Percentiles rank a stretch among this genome's conserved stretches.
These are phyloP conservation scores for Lophotis ruficrista DNA, from an alignment of 2,113 vertebrate species.

Conservation along the genomic window DNA sequence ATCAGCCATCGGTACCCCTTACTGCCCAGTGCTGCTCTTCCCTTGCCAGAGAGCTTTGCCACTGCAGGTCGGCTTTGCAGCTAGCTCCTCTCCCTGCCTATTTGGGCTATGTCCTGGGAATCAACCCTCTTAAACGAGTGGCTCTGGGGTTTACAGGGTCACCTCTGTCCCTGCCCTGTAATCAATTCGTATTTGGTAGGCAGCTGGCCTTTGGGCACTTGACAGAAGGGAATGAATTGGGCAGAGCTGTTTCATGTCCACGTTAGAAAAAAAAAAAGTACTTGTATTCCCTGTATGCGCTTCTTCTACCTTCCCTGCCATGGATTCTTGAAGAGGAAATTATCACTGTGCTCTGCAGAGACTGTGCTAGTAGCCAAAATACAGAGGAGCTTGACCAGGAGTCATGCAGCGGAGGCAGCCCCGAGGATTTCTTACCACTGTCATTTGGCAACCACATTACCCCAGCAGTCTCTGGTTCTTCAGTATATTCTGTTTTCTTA, in stretches of 20 bases:
- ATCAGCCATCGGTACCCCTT: neutral
- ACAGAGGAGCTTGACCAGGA: neutral
- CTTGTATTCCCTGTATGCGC: neutral
- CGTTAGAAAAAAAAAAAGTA: neutral
- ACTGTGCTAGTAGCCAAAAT: neutral
- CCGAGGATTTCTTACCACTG: neutral
- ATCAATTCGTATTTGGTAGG: neutral
- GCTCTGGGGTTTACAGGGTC: neutral
- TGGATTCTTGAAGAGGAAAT: neutral
- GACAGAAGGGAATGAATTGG: neutral
- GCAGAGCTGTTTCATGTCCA: neutral
- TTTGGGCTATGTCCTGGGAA: neutral
- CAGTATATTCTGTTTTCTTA: neutral
- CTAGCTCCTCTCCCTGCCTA: neutral
- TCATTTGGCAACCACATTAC: neutral
- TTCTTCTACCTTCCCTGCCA: neutral
- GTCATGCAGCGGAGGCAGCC: neutral
- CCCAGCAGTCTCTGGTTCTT: neutral
- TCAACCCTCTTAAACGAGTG: accelerated
- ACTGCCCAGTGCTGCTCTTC: neutral
- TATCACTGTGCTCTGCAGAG: neutral
- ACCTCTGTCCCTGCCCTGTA: neutral
- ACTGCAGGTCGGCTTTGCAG: neutral
- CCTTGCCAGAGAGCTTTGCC: neutral
- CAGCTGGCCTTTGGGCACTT: neutral